Base-by-base conservation (phyloP, 2,888 invertebrate genomes). In the Limnephilus marmoratus region DNA sequence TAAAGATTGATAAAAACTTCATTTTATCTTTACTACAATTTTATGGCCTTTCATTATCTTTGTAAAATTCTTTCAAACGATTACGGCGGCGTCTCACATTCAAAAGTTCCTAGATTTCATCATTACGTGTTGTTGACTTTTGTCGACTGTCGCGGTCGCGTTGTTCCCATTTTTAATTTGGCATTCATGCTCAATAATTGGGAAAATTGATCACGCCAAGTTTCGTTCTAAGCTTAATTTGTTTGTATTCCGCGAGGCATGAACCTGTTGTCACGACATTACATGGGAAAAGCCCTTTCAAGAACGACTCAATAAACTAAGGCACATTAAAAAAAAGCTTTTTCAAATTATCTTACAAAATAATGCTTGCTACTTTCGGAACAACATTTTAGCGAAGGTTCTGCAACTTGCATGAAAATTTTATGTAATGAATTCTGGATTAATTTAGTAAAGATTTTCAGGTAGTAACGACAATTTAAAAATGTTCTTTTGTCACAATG, bases 231-330 rank as follows among this genome's bases (percentile, higher is more conserved):
- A 7, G 68, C n/a, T 68, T 68, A 68, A 68, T 68, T 68, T 68
- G 68, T 68, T 68, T 68, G 29, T 86, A 86, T 45, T 86, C n/a
- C 45, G n/a, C 86, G 29, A 86, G 29, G 41, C 86, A 45, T 49
- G 86, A n/a, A 41, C 86, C 29, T 24, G 29, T 86, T n/a, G 86
- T 86, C 86, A 86, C 86, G 86, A 86, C 45, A 82, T 82, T 68
- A 68, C 68, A 68, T 24, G 68, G 68, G 24, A 68, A 68, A 68
- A 68, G 68, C 9, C 68, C 24, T 68, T 24, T 24, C n/a, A 68
- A 68, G 68, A 24, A 24, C 2, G n/a, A n/a, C 68, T 7, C 68
- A 68, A 24, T 24, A 24, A 24, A 68, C 7, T 2, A 68, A 24
- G 68, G 9, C 68, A 68, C 68, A 68, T 53, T 1, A 2, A 18